Evolutionary conservation across 2,797 vertebrate genomes (phyloP), one percentile per base, ranked within the genome.

Genomic region (Champsocephalus esox): DNA sequence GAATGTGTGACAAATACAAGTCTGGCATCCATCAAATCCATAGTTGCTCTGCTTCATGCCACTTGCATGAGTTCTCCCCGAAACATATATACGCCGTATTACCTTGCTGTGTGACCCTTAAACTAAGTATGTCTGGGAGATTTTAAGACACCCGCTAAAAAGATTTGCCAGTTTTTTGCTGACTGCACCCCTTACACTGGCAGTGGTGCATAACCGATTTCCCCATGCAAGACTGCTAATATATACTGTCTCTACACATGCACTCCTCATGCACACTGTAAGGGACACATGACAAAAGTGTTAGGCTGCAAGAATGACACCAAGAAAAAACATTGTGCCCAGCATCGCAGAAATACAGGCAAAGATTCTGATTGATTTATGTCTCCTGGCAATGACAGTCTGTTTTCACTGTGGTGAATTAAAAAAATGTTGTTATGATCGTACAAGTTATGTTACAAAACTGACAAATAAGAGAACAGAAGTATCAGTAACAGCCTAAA

Each of bases 111-210:
- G 82, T 79, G 75, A 89, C 88, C 88, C 87, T 90, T 87, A 64
- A 50, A 38, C 34, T 38, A 38, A 77, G 65, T 79, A 61, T 83
- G 72, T 83, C 82, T 83, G 69, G 21, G 75, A 83, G 76, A 83
- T 81, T 90, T 91, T 89, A 84, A 85, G 82, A 86, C 74, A 84
- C 79, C 65, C 74, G 49, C 67, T 76, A 70, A 38, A 80, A 81
- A 85, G 73, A 91, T 83, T 77, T 81, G 62, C 68, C 77, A 82
- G 57, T 86, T 90, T 86, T 89, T 79, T 92, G 87, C 88, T 90
- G 88, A 91, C 86, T 83, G 75, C 61, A 73, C 77, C 79, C 83
- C 81, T 86, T 81, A 73, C 67, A 64, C 76, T 85, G 79, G 82
- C 87, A 79, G 77, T 49, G 71, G 82, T 79, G 85, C 83, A 86